Evolutionary conservation across 1,140 invertebrate genomes (phyloP).

Genomic region (Neoseiulus cucumeris): DNA sequence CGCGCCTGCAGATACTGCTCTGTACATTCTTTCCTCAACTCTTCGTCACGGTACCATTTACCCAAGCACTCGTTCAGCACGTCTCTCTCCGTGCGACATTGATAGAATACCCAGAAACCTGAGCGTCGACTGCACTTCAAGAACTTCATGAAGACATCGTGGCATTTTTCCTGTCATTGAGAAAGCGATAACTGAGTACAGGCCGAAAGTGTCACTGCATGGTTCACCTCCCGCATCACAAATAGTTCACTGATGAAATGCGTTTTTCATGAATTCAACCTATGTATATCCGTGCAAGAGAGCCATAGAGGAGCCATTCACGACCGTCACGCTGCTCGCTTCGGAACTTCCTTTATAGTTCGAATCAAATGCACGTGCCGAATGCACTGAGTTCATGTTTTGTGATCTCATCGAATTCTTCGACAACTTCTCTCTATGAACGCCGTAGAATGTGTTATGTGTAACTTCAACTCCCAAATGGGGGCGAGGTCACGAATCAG

Average conservation of each 20-base stretch:
- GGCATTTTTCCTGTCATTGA: conserved; percentile 26
- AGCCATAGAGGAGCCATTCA: no score
- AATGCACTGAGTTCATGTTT: no score
- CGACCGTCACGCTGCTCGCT: no score
- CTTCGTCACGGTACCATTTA: conserved; percentile 45
- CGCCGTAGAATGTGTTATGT: no score
- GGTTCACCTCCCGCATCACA: not conserved
- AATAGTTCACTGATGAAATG: not conserved
- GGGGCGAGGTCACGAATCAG: no score
- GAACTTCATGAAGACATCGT: conserved; percentile 30
- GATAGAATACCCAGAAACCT: conserved; percentile 43
- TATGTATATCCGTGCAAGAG: no score
- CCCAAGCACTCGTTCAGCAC: conserved; percentile 44
- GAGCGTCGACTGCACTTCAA: conserved; percentile 48
- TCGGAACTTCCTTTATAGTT: no score
- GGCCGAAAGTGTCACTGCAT: not conserved
- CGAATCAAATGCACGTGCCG: no score
- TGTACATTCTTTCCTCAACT: conserved; percentile 47
- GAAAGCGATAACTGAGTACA: conserved; percentile 14
- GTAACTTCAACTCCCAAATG: no score
- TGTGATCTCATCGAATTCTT: no score
- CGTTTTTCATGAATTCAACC: no score
- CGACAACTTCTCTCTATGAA: no score
- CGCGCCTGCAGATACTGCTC: conserved; percentile 59
- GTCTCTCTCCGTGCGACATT: conserved; percentile 48